Evolutionary conservation across 2,797 vertebrate genomes (phyloP).

Genomic region (Crypturellus tataupa): DNA sequence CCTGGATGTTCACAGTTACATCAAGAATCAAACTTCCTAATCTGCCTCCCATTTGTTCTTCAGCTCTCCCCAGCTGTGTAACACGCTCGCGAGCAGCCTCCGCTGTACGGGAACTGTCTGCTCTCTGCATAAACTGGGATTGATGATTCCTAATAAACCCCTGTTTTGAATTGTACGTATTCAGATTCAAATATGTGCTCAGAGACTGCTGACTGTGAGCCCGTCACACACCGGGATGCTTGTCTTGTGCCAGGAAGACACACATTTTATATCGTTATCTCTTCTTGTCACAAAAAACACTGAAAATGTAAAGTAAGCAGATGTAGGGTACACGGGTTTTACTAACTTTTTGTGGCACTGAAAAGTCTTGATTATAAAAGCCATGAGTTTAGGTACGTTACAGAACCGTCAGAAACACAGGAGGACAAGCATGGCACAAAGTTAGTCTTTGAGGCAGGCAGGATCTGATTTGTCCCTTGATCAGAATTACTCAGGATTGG

Average conservation of each 20-base stretch:
- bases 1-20: conserved; percentile 7
- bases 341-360: background rate
- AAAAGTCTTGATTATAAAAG: background rate
- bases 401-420: background rate
- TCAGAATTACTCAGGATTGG: background rate
- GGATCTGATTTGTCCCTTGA: background rate
- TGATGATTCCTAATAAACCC: conserved; percentile 61
- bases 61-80: conserved; percentile 48
- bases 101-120: conserved; percentile 52
- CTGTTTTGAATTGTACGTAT: conserved; percentile 22
- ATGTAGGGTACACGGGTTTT: background rate
- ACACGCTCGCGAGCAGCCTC: conserved; percentile 31
- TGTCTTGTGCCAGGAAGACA: conserved; percentile 9
- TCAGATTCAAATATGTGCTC: conserved; percentile 6
- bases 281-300: conserved; percentile 17
- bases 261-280: background rate
- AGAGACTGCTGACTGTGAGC: conserved; percentile 43
- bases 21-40: conserved; percentile 30
- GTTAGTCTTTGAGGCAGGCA: background rate
- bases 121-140: conserved; percentile 31
- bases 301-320: conserved; percentile 23
- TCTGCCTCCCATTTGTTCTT: conserved; percentile 35
- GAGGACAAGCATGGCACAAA: background rate
- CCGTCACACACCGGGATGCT: background rate
- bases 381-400: background rate